Evolutionary conservation across 64 coral and sea anemone species (phyloP), one percentile per base, ranked within the genome.

Genomic region (Porites australiensis): DNA sequence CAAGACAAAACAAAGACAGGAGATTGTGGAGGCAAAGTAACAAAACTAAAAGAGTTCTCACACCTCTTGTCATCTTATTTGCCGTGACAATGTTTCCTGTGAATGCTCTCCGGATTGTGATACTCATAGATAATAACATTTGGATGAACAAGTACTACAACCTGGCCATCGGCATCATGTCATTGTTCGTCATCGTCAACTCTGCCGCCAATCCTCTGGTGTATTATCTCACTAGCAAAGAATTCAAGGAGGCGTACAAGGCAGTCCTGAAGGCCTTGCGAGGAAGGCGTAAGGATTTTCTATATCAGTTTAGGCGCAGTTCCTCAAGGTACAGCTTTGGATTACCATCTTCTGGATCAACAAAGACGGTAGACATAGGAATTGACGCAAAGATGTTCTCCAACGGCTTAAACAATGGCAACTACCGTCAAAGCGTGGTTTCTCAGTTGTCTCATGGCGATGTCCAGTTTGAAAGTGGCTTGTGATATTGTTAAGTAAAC

Each of bases 201-300:
- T 91, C 89, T 4, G 51, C 89, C 0, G 69, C 68, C 21, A 79
- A 91, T 45, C 89, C 89, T 4, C 49, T 91, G 11, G 89, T 91
- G 58, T 91, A 91, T 73, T 91, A 91, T 43, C 72, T 91, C 22
- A 58, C 79, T 14, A 91, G 89, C 43, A 82, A 83, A 61, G 89
- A 91, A 44, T 91, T 91, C 69, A 70, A 79, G 45, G 68, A 83
- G 13, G 89, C 59, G 44, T 50, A 79, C 13, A 65, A 66, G 75
- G 12, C 13, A 20, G 22, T 78, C 0, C 51, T 78, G 3, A 78
- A 55, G 12, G 13, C 43, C 43, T 4, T 74, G 72, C 46, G 13
- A 45, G 12, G 48, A 64, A 64, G 77, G 54, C 7, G 5, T 57
- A 46, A 85, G 44, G 13, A 12, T 19, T 44, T 85, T 68, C 50